Base-by-base conservation (phyloP, 2,113 vertebrate species). In the Ciconia maguari region DNA sequence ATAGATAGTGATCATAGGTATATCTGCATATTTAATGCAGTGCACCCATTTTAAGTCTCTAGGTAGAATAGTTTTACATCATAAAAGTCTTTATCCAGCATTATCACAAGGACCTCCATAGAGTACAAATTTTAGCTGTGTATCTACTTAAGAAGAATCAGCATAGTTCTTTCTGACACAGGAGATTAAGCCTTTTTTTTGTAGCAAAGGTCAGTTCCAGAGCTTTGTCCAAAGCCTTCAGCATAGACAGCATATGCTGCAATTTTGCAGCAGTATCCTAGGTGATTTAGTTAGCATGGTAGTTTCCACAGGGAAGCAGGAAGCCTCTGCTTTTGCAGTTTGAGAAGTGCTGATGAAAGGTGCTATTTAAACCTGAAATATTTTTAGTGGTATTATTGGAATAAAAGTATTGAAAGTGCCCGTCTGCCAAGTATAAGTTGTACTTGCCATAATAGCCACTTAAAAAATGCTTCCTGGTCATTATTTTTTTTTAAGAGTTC, bases 271-370 rank as follows among this genome's bases (percentile, higher is more conserved):
- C 57, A 54, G 30, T 83, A 54, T 70, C 58, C n/a, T 30, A 68
- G 78, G 58, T 55, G 89, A 79, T 91, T 84, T 90, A 80, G 86
- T 90, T 83, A 80, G 57, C 27, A 4, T 14, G 16, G 52, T 38
- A 81, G n/a, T 77, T 94, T 84, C 14, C 70, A 48, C 61, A 89
- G 86, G 48, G 58, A 55, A 86, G 60, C 81, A 93, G 54, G 26
- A 94, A 46, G 58, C 51, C 74, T 42, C 7, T 93, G 77, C 66
- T 95, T 93, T 94, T 97, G 95, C 93, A 90, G 94, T 95, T 92
- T 93, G 78, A 93, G 70, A 91, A 91, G 89, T 97, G 95, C 89
- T 96, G 95, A 90, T 96, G 89, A 96, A 96, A 97, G 97, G 94
- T 97, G 94, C 95, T 94, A 21, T 76, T 49, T 77, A 92, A 95